Conservation (phyloP, 2,113 vertebrate genomes). For the Gila orcuttii region DNA sequence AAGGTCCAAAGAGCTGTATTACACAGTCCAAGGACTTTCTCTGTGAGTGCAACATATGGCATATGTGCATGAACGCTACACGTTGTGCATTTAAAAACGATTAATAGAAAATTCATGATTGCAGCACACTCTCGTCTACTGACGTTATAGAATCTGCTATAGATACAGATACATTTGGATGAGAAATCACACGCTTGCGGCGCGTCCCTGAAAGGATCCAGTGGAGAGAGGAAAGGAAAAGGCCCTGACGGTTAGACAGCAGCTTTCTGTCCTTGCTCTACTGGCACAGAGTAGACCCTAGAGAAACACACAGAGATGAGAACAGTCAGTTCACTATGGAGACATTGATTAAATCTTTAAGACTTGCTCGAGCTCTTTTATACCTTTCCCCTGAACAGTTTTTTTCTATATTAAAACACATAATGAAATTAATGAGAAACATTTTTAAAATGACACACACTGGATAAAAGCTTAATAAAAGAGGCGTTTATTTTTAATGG, state of each 20-base stretch:
- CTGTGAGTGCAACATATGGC: neutral
- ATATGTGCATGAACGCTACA: neutral
- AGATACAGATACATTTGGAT: neutral
- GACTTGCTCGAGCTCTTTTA: neutral
- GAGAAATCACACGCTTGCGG: conserved; percentile 18
- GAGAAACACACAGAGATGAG: conserved; percentile 18
- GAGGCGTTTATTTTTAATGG: neutral
- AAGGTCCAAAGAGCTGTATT: neutral
- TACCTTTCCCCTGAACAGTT: neutral
- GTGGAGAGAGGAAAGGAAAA: conserved; percentile 23
- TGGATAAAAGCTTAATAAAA: neutral
- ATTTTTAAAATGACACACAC: neutral
- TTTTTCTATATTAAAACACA: conserved; percentile 3
- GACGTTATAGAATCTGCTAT: neutral
- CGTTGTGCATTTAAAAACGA: neutral
- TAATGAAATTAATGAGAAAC: neutral
- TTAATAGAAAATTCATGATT: neutral
- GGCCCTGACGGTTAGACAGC: conserved; percentile 62
- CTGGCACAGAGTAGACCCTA: conserved; percentile 76
- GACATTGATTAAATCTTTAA: conserved; percentile 18
- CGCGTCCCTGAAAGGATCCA: conserved; percentile 42
- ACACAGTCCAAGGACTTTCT: neutral
- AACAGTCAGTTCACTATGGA: conserved; percentile 43
- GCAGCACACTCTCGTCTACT: neutral
- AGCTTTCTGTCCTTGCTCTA: conserved; percentile 75